Conservation (phyloP, 2,888 invertebrate species). For the Orchesella flavescens region DNA sequence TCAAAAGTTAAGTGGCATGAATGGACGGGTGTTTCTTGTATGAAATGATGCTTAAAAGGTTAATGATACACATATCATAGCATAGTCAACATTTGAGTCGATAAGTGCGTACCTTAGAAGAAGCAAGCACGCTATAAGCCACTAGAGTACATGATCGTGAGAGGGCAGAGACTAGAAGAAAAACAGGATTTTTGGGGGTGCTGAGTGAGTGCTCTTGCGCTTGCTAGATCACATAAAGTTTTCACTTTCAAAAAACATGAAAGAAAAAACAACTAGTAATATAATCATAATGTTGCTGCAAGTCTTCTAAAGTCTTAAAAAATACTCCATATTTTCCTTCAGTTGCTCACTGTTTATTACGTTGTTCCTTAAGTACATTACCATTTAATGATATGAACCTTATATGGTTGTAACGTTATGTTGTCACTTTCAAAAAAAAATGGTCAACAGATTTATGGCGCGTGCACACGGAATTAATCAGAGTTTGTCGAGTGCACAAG, state of each 20-base stretch:
- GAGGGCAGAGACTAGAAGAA: conserved; percentile 49
- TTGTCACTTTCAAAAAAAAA: conserved; percentile 48
- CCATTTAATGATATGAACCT: neutral
- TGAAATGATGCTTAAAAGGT: conserved; percentile 21
- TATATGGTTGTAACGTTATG: conserved; percentile 7
- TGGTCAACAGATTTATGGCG: neutral
- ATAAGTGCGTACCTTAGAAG: neutral
- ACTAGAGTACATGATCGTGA: neutral
- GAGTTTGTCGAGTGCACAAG: neutral
- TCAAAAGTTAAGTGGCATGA: neutral
- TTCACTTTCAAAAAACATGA: conserved; percentile 60
- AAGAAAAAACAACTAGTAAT: conserved; percentile 34
- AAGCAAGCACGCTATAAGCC: conserved; percentile 19
- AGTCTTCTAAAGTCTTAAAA: conserved; percentile 10
- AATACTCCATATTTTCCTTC: no score
- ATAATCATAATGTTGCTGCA: conserved; percentile 8
- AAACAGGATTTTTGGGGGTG: conserved; percentile 38
- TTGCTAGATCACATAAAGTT: conserved; percentile 52
- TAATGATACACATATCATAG: conserved; percentile 37
- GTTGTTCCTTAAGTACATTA: neutral
- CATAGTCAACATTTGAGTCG: neutral
- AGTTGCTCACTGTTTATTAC: conserved; percentile 40
- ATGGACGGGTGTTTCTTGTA: neutral
- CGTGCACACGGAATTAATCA: neutral
- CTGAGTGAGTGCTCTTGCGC: neutral